Conservation (phyloP, 2,113 vertebrate species). For the Strigops habroptila region DNA sequence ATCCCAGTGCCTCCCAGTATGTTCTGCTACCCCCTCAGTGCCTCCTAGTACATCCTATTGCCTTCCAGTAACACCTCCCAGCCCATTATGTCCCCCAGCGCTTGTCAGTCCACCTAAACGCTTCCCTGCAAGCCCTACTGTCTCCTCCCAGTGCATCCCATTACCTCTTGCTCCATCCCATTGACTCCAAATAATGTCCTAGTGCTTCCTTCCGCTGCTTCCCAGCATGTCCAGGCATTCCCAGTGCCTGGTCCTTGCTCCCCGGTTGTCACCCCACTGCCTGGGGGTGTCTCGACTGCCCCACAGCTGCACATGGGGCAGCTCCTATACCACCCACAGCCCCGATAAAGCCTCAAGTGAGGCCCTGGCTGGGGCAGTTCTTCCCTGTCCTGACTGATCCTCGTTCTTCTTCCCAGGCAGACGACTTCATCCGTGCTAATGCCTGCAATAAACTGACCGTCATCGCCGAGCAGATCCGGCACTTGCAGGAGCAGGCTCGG, state of each 20-base stretch:
- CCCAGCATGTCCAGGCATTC: neutral
- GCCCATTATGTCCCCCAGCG: neutral
- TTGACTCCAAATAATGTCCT: neutral
- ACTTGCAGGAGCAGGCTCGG: slow-evolving; percentile 90
- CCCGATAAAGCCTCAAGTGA: accelerated
- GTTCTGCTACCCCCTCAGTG: neutral
- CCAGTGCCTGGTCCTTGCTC: neutral
- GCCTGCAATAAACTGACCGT: slow-evolving; percentile 87
- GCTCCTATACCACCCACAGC: neutral
- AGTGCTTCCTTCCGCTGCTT: neutral
- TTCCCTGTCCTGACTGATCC: accelerated
- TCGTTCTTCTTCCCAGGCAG: slow-evolving; percentile 72
- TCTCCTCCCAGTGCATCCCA: neutral
- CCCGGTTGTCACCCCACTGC: accelerated
- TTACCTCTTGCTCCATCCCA: neutral
- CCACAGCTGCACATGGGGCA: accelerated
- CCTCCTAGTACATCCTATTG: neutral
- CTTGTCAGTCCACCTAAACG: neutral
- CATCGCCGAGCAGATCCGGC: slow-evolving; percentile 91
- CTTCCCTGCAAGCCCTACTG: neutral
- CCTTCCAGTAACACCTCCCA: accelerated
- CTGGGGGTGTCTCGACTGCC: accelerated
- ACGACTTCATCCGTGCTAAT: slow-evolving; percentile 88
- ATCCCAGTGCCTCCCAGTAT: neutral
- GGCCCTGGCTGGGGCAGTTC: accelerated